These are phyloP conservation scores for Drosophila seguyi DNA, from an alignment of 1,140 invertebrate species.

Conservation along the genomic window DNA sequence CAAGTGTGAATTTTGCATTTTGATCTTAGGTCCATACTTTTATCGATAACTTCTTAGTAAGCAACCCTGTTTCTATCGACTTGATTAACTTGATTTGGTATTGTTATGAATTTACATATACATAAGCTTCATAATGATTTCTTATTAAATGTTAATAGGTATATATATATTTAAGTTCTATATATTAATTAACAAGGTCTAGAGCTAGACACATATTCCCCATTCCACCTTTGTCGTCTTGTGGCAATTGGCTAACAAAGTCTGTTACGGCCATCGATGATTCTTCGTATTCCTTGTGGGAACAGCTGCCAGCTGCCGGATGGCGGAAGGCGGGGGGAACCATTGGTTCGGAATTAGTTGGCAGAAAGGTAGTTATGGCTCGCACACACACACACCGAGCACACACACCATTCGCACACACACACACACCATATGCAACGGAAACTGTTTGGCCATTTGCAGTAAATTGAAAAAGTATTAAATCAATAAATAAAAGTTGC, in stretches of 20 bases:
- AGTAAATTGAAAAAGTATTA: constrained; percentile 83
- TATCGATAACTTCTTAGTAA: background rate
- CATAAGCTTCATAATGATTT: background rate
- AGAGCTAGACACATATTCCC: background rate
- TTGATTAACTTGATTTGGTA: background rate
- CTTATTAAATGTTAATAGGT: too few relatives aligned
- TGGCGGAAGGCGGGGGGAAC: constrained; percentile 8
- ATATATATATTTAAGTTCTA: background rate
- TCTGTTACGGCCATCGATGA: constrained; percentile 32
- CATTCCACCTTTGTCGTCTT: background rate
- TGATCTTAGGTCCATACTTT: background rate
- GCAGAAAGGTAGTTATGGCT: constrained; percentile 64
- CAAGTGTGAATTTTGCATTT: background rate
- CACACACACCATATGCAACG: constrained; percentile 1
- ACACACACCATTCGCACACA: constrained; percentile 17
- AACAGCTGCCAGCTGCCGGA: constrained; percentile 17
- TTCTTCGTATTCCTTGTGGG: constrained; percentile 25
- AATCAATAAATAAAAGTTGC: constrained; percentile 83
- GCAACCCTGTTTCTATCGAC: background rate
- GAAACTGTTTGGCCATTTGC: constrained; percentile 79
- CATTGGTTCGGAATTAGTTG: constrained; percentile 37
- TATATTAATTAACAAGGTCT: background rate
- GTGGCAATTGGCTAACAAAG: constrained; percentile 20
- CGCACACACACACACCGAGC: constrained; percentile 12
- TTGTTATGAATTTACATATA: background rate